Percentiles rank a stretch among this genome's conserved stretches.
Conservation (phyloP, 2,888 invertebrate species). For the Ophioninae sp. region DNA sequence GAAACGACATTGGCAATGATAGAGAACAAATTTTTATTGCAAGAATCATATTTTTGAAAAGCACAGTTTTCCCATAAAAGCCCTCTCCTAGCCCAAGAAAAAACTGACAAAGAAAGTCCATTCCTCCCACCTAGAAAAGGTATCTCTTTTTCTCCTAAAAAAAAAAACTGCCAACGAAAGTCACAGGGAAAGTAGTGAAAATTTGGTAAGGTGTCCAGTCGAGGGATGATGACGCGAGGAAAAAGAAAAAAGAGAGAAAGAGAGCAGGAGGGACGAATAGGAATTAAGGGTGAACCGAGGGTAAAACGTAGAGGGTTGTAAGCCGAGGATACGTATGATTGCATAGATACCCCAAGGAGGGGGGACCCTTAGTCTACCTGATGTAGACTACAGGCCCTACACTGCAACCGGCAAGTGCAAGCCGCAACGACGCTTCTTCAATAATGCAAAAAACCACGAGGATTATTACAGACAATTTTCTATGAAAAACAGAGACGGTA, state of each 20-base stretch:
- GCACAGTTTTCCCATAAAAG: too few relatives aligned
- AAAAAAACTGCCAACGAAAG: too few relatives aligned
- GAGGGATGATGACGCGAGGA: constrained; percentile 10
- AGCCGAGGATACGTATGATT: constrained; percentile 39
- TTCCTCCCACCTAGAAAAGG: too few relatives aligned
- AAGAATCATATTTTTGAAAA: too few relatives aligned
- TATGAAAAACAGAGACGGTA: constrained; percentile 52
- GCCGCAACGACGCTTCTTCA: constrained; percentile 56
- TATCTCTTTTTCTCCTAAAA: too few relatives aligned
- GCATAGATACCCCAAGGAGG: constrained; percentile 39
- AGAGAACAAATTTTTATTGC: too few relatives aligned
- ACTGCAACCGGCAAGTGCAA: constrained; percentile 52
- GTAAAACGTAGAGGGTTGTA: constrained; percentile 37
- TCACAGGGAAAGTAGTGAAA: constrained; percentile 12
- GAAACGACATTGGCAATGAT: too few relatives aligned
- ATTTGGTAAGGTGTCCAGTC: constrained; percentile 6
- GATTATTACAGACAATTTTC: constrained; percentile 64
- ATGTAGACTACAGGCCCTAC: constrained; percentile 26
- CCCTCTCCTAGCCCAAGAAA: too few relatives aligned
- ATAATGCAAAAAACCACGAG: constrained; percentile 60
- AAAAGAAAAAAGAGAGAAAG: constrained; percentile 11
- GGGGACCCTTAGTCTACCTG: not conserved
- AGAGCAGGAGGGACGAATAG: not conserved
- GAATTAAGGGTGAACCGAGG: constrained; percentile 20
- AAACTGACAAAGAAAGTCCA: too few relatives aligned